Conservation (phyloP, 2,888 invertebrate species). For the Machimus rusticus region DNA sequence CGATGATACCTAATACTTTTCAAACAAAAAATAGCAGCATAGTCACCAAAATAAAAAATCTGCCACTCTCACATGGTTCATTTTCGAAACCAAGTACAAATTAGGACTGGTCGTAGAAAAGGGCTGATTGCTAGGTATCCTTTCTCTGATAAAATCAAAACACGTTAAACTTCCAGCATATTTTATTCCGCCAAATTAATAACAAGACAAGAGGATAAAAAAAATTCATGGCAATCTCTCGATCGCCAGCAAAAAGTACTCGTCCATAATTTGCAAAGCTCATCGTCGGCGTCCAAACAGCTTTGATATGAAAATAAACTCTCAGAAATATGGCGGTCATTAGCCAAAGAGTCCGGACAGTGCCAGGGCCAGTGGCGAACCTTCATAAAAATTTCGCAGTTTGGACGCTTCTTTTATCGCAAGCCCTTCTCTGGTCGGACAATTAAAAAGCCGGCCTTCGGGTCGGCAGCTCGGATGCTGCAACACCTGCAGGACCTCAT, state of each 20-base stretch:
- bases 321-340: slow-evolving; percentile 43
- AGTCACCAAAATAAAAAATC: too few species aligned
- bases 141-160: background rate
- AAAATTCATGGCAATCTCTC: background rate
- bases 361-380: background rate
- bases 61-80: background rate
- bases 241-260: background rate
- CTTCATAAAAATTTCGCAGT: background rate
- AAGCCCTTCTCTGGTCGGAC: slow-evolving; percentile 11
- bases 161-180: background rate
- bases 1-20: background rate
- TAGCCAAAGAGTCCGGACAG: slow-evolving; percentile 16
- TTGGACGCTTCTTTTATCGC: slow-evolving; percentile 25
- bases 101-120: background rate
- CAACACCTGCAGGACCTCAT: slow-evolving; percentile 47
- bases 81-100: background rate
- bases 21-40: background rate
- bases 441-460: slow-evolving; percentile 21
- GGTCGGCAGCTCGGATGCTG: background rate
- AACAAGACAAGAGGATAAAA: background rate
- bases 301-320: slow-evolving; percentile 46
- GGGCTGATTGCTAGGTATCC: background rate
- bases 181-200: background rate
- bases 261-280: slow-evolving; percentile 31
- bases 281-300: slow-evolving; percentile 40